Percentiles rank a stretch among this genome's conserved stretches.
phyloP scores from a whole-genome alignment of 2,113 vertebrate genomes.

The Osmerus mordax region DNA sequence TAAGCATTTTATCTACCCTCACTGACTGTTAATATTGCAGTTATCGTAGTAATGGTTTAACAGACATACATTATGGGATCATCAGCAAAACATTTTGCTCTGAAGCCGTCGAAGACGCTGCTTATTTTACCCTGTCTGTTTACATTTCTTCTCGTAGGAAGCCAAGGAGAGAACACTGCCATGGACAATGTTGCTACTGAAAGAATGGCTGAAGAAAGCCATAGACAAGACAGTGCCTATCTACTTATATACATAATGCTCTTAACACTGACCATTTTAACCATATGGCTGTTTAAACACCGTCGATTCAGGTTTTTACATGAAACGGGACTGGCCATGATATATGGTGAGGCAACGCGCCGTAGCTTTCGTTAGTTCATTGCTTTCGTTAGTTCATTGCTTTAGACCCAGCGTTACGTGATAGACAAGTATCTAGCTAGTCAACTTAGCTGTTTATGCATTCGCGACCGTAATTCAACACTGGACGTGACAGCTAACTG shows the following conservation, averaged over 20 bases:
- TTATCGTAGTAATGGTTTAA: not conserved
- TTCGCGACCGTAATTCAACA: too few species aligned
- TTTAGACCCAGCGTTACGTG: not conserved
- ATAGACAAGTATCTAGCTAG: too few species aligned
- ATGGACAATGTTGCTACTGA: slow-evolving; percentile 53
- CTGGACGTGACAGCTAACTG: too few species aligned
- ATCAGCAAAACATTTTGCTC: not conserved
- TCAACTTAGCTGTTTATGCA: too few species aligned
- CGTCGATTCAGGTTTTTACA: slow-evolving; percentile 81
- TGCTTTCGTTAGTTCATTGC: slow-evolving; percentile 8
- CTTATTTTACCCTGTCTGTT: not conserved
- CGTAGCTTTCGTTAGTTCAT: slow-evolving; percentile 17
- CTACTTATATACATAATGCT: slow-evolving; percentile 84
- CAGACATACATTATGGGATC: not conserved
- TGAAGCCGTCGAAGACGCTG: not conserved
- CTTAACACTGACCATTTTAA: slow-evolving; percentile 81
- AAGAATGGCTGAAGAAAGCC: slow-evolving; percentile 83
- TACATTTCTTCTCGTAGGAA: not conserved
- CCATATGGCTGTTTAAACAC: slow-evolving; percentile 89
- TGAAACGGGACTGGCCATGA: slow-evolving; percentile 87
- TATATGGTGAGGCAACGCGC: slow-evolving; percentile 76
- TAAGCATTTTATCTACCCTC: not conserved
- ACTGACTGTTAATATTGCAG: not conserved
- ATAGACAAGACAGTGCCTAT: slow-evolving; percentile 86
- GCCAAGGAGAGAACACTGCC: slow-evolving; percentile 3